Base-by-base conservation (phyloP, 2,113 vertebrate genomes). In the Pelusios castaneus region DNA sequence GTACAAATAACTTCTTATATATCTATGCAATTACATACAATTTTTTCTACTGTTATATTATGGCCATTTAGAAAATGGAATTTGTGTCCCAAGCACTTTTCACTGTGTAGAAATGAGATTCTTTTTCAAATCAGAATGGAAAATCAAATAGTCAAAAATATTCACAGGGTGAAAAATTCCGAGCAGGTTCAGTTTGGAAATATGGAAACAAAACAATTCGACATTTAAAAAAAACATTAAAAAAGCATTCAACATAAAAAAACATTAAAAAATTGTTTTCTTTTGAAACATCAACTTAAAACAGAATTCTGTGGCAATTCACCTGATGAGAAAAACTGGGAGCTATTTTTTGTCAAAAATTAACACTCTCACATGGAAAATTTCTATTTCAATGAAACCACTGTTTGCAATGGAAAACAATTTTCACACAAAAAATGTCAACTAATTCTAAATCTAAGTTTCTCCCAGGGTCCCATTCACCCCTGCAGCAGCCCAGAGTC, bases 241-340 rank as follows among this genome's bases (percentile, higher is more conserved):
- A n/a, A n/a, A n/a, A n/a, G n/a, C n/a, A 45, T 77, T 51, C 87
- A 24, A 5, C 51, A 54, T 3, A 75, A 41, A 5, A 5, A 21
- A 47, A n/a, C 38, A 84, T 91, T n/a, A n/a, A 47, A 31, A 78
- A 1, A 2, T 56, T 56, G 3, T 5, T 86, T 84, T 14, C 11
- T 85, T 95, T 88, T 45, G n/a, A 89, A 91, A 87, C 75, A 29
- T 7, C 86, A 7, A 43, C 81, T 21, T 16, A 67, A 67, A n/a
- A 67, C 63, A 67, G 63, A 67, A 67, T 67, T 67, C 63, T 67
- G 70, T 2, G 17, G 43, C 22, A 1, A 6, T 75, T 75, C 38
- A 12, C 38, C 21, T 43, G 10, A 43, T 75, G 21, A 73, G 41
- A 75, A 75, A 43, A 43, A 43, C 43, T 11, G 7, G n/a, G 70